These are phyloP conservation scores for Adelges cooleyi DNA, from an alignment of 1,140 invertebrate species.

Conservation along the genomic window DNA sequence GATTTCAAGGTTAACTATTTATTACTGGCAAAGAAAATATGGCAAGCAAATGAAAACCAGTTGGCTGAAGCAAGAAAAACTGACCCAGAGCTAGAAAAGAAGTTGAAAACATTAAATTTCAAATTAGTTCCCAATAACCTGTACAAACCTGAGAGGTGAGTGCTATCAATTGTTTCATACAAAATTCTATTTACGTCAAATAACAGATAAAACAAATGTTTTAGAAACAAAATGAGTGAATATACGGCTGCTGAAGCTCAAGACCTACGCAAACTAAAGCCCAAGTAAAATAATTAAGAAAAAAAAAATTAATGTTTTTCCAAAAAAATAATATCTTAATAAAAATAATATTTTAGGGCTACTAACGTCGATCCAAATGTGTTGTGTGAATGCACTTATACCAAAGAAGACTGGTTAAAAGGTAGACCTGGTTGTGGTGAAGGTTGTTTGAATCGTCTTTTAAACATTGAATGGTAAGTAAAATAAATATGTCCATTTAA, in stretches of 20 bases:
- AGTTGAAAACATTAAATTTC: constrained; percentile 10
- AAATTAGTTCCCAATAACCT: neutral
- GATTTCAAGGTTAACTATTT: neutral
- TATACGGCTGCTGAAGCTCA: constrained; percentile 39
- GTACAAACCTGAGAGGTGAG: neutral
- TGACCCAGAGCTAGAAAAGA: constrained; percentile 1
- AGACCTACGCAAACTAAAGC: constrained; percentile 36
- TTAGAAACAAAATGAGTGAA: neutral
- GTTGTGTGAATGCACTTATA: constrained; percentile 79
- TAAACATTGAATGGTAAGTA: constrained; percentile 97
- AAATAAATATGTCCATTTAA: no score
- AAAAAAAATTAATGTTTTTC: no score
- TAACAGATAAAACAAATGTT: no score
- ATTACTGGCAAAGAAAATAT: neutral
- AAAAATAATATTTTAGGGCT: neutral
- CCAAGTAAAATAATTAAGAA: neutral
- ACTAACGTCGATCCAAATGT: constrained; percentile 86
- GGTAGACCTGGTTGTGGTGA: constrained; percentile 83
- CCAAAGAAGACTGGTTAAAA: constrained; percentile 70
- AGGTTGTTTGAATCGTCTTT: constrained; percentile 89
- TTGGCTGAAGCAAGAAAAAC: neutral
- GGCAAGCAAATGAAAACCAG: neutral
- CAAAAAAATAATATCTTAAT: no score
- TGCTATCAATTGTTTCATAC: neutral
- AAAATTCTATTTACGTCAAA: no score